phyloP scores from a whole-genome alignment of 2,888 invertebrate species.

The Rhamphomyia laevipes region DNA sequence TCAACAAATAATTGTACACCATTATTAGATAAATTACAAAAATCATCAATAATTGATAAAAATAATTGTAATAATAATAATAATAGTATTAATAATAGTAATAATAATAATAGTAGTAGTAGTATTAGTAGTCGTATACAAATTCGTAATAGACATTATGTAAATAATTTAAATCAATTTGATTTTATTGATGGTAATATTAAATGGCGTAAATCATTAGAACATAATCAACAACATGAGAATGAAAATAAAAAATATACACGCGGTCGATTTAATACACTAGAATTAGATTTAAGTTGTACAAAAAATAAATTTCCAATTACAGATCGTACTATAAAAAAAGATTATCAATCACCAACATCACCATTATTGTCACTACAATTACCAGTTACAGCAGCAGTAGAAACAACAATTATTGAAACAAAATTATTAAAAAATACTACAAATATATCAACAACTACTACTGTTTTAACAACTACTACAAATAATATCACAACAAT shows the following conservation, averaged over 20 bases:
- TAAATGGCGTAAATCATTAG: slow-evolving; percentile 1
- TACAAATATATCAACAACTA: slow-evolving; percentile 6
- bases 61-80: slow-evolving; percentile 4
- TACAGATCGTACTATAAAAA: slow-evolving; percentile 28
- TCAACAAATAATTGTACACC: not conserved
- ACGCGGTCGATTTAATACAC: slow-evolving; percentile 34
- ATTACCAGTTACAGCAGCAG: slow-evolving; percentile 5
- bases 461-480: slow-evolving; percentile 12
- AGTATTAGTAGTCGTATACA: slow-evolving; percentile 9
- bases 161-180: not conserved
- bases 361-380: slow-evolving; percentile 1
- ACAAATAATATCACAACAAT: slow-evolving; percentile 8
- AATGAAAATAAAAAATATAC: slow-evolving; percentile 31
- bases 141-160: not conserved
- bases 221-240: slow-evolving; percentile 13
- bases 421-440: slow-evolving; percentile 1
- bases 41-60: slow-evolving; percentile 3
- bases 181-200: slow-evolving; percentile 10
- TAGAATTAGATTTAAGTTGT: slow-evolving; percentile 43
- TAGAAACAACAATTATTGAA: slow-evolving; percentile 8
- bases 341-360: slow-evolving; percentile 11
- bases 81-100: not conserved
- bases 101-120: not conserved
- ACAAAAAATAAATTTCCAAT: slow-evolving; percentile 49
- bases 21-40: slow-evolving; percentile 1